Base-by-base conservation (phyloP, 2,797 vertebrate genomes). In the Microctenopoma stevenorrisi region DNA sequence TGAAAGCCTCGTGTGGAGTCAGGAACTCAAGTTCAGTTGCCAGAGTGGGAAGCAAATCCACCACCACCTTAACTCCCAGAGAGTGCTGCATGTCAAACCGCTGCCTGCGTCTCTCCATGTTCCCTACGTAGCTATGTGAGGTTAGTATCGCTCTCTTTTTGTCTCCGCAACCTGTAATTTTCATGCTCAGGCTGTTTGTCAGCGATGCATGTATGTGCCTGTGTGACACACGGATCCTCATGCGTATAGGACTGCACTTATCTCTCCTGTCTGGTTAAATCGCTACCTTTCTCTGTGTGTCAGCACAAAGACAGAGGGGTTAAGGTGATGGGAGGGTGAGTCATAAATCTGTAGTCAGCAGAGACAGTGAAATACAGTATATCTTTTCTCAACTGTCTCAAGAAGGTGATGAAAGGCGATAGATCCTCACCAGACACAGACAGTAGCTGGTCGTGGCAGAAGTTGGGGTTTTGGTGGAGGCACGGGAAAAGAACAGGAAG, bases 271-370 rank as follows among this genome's bases (percentile, higher is more conserved):
- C 76, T 64, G 64, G 51, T 64, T 82, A 61, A 72, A 74, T 67
- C 66, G 63, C 71, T 69, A 72, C 51, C 74, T 72, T 81, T 69
- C 72, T 16, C 54, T 74, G 51, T 35, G 64, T 81, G 82, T 83
- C 77, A 18, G 72, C 60, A 46, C 62, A 63, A 79, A 79, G 76
- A 58, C 75, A 47, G 61, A 18, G 15, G 70, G 67, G 59, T 76
- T 74, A 42, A 1, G 73, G 60, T 80, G 82, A 82, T 52, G 62
- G 62, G 46, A 63, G 72, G 73, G 44, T 90, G 89, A 91, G 59
- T 93, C 88, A 93, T 85, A 85, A 88, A 90, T 88, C 81, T 66
- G 35, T 71, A 74, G 68, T 69, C 77, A 13, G 80, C 62, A 67
- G 74, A 79, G 81, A 88, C 80, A 71, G 73, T 74, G 76, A 85